These are phyloP conservation scores for Lasioglossum zephyrum DNA, from an alignment of 2,888 invertebrate genomes.

Conservation along the genomic window DNA sequence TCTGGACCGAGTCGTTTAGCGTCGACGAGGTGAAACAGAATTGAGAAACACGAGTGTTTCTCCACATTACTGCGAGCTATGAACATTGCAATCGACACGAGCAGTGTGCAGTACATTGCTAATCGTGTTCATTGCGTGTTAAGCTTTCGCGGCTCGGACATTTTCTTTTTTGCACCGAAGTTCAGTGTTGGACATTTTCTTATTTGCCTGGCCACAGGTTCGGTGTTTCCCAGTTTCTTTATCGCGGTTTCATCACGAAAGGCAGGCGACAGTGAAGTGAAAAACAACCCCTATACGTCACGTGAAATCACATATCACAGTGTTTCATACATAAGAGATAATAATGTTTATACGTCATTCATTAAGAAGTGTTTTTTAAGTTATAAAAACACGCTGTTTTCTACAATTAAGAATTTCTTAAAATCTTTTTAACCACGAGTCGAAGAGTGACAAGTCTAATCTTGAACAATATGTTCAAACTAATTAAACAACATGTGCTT, in stretches of 20 bases:
- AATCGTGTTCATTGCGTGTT: slow-evolving; percentile 41
- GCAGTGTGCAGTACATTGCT: slow-evolving; percentile 1
- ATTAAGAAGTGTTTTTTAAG: no score
- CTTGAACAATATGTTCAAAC: no score
- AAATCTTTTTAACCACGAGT: no score
- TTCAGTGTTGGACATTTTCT: not conserved
- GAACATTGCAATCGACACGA: not conserved
- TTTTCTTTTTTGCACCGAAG: not conserved
- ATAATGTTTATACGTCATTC: no score
- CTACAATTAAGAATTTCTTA: no score
- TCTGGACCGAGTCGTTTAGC: not conserved
- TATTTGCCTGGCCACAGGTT: not conserved
- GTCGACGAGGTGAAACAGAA: not conserved
- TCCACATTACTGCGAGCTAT: not conserved
- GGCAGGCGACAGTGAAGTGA: no score
- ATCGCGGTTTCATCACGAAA: slow-evolving; percentile 46
- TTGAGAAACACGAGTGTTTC: not conserved
- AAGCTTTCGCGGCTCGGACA: not conserved
- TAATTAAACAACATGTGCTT: no score
- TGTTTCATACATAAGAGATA: no score
- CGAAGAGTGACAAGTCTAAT: no score
- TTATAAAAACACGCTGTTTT: no score
- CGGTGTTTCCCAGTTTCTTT: not conserved
- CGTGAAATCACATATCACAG: no score
- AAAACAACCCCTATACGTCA: no score